These are phyloP conservation scores for Enteromius afrohamiltoni DNA, from an alignment of 2,797 vertebrate species.

Conservation along the genomic window DNA sequence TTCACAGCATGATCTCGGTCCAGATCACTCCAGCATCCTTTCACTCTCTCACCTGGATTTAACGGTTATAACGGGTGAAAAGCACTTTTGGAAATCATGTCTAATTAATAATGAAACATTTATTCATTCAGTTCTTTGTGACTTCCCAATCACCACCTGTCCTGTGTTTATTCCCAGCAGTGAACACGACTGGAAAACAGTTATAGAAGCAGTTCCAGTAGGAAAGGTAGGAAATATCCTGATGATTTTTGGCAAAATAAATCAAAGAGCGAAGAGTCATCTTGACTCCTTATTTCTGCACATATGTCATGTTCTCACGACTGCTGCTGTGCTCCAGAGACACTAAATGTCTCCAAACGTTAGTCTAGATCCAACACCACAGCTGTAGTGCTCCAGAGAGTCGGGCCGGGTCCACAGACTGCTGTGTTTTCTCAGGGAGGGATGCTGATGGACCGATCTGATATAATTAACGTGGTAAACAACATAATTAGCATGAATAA, in stretches of 20 bases:
- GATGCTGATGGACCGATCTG: conserved; percentile 20
- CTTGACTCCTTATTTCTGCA: too few species aligned
- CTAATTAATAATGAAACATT: not conserved
- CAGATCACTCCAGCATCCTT: not conserved
- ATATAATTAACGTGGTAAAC: conserved; percentile 43
- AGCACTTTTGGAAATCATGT: not conserved
- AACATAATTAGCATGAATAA: not conserved
- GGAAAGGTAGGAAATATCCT: too few species aligned
- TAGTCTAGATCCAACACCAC: not conserved
- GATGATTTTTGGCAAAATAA: too few species aligned
- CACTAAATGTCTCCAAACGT: too few species aligned
- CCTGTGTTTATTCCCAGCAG: not conserved
- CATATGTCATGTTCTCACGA: too few species aligned
- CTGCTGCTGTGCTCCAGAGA: too few species aligned
- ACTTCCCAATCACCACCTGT: not conserved
- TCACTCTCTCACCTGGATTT: too few species aligned
- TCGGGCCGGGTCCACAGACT: too few species aligned
- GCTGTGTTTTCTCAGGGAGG: not conserved
- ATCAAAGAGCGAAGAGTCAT: too few species aligned
- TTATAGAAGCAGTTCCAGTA: too few species aligned
- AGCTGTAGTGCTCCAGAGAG: not conserved
- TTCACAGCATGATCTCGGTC: not conserved
- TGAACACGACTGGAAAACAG: not conserved
- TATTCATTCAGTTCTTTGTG: too few species aligned
- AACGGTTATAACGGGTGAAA: not conserved